These are phyloP conservation scores for Platysternon megacephalum DNA, from an alignment of 2,113 vertebrate species.

Conservation along the genomic window DNA sequence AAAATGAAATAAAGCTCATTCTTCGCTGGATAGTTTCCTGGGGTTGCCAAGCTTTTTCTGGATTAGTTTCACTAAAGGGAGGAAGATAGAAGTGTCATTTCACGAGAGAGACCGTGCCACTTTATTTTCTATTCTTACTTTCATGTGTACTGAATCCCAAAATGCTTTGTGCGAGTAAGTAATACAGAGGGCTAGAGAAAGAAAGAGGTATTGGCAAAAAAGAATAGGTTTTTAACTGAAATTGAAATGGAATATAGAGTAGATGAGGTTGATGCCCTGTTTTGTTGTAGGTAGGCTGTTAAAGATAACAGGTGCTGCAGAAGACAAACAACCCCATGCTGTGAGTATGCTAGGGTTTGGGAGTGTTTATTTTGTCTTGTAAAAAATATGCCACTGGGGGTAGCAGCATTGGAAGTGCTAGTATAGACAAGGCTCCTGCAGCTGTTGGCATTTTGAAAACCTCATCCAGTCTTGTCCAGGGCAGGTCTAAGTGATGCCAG, in stretches of 20 bases:
- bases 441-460: background rate
- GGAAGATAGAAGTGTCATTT: fast-evolving
- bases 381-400: fast-evolving
- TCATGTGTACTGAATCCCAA: background rate
- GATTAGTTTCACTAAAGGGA: background rate
- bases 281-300: fast-evolving
- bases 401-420: fast-evolving
- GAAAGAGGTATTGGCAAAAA: background rate
- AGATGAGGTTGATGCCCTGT: background rate
- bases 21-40: background rate
- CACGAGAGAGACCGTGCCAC: fast-evolving
- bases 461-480: background rate
- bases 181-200: background rate
- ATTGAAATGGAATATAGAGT: too few species aligned
- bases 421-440: background rate
- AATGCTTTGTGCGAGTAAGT: background rate
- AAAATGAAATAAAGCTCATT: background rate
- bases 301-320: fast-evolving
- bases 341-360: fast-evolving
- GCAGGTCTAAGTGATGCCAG: background rate
- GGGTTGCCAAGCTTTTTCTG: background rate
- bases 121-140: background rate
- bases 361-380: fast-evolving
- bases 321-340: fast-evolving
- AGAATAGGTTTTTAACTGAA: background rate